Conservation (phyloP, 2,113 vertebrate species). For the Hucho hucho region DNA sequence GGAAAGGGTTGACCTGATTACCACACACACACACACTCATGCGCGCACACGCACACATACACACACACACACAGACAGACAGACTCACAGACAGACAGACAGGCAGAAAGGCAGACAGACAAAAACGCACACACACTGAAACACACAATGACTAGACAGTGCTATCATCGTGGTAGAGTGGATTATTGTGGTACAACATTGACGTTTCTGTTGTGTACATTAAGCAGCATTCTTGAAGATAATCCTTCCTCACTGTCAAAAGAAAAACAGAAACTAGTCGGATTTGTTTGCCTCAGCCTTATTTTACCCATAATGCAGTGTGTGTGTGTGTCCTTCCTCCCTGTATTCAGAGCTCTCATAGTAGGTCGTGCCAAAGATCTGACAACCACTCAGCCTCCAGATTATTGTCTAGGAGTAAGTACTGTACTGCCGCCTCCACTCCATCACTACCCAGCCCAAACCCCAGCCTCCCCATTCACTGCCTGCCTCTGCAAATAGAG, state of each 20-base stretch:
- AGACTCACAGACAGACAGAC: no score
- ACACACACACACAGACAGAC: no score
- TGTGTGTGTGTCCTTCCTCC: neutral
- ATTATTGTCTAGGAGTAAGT: constrained; percentile 35
- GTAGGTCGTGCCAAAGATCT: constrained; percentile 36
- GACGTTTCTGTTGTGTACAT: neutral
- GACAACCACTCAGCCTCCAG: constrained; percentile 45
- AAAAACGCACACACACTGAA: no score
- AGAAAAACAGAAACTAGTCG: no score
- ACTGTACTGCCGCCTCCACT: constrained; percentile 10
- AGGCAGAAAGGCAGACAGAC: no score
- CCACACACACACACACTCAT: neutral
- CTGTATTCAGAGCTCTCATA: constrained; percentile 10
- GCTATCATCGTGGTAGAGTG: no score
- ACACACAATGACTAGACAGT: neutral
- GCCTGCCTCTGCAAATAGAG: neutral
- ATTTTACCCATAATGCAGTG: neutral
- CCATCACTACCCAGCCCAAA: constrained; percentile 46
- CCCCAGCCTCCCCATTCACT: constrained; percentile 37
- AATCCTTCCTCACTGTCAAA: no score
- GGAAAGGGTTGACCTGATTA: neutral
- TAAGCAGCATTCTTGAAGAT: no score
- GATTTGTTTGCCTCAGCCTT: no score
- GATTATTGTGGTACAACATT: neutral
- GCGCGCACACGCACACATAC: neutral